Base-by-base conservation (phyloP, 2,797 vertebrate species). In the Columba guinea region DNA sequence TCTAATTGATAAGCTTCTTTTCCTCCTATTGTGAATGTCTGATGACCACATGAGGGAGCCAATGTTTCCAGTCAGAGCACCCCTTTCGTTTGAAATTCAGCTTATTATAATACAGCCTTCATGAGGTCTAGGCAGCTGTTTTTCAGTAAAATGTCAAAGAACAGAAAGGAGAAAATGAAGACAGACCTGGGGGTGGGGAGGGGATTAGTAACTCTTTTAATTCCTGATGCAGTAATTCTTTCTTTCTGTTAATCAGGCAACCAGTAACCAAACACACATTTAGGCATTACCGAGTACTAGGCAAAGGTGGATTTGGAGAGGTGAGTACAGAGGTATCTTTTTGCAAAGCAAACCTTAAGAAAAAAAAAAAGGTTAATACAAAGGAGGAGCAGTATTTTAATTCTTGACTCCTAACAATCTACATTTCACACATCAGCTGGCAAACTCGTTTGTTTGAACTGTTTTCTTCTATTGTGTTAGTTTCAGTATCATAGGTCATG, bases 251-350 rank as follows among this genome's bases (percentile, higher is more conserved):
- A 76, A 95, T 83, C 96, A 99, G 99, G 98, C 99, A 98, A 97
- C 99, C 99, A 78, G 98, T 99, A 97, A 99, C 99, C 95, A 99
- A 99, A 98, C 98, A 99, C 97, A 99, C 99, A 8, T 99, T 99
- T 96, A 98, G 99, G 98, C 98, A 99, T 98, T 99, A 99, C 97
- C 98, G 99, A 98, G 99, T 99, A 94, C 98, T 99, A 79, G 99
- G 99, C 97, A 99, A 99, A 98, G 99, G 99, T 95, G 99, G 99
- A 97, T 99, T 99, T 98, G 99, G 99, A 95, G 99, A 99, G 98
- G 99, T 99, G 93, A 98, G 99, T 98, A 95, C 18, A 34, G 60
- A 65, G 48, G 2, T 55, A 10, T 60, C 55, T 74, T 73, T 58
- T 21, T 87, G 30, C 7, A 2, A 59, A 58, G 41, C 26, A 59